Base-by-base conservation (phyloP, 2,113 vertebrate genomes). In the Percina caprodes region DNA sequence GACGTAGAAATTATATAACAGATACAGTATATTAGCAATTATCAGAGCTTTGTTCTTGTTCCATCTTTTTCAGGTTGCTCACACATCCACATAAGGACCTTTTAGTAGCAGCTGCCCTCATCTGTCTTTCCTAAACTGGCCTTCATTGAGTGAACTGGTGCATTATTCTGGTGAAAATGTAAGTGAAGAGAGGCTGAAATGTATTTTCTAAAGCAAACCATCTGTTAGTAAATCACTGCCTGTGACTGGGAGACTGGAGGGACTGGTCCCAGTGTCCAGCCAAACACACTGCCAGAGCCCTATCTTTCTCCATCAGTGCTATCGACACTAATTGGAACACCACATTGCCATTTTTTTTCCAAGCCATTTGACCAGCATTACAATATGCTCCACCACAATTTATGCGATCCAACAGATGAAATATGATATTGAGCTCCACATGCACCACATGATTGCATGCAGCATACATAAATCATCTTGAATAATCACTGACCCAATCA, bases 401-500 rank as follows among this genome's bases (percentile, higher is more conserved):
- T 70, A 35, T 70, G 65, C 75, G 78, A 79, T 82, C 60, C 84
- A 83, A 83, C 73, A 48, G 33, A 73, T 79, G 30, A 86, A 89
- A 82, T 70, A 85, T 58, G 80, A 61, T 49, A 69, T 52, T 4
- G 52, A 67, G 77, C 67, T 49, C 58, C 42, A 46, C 8, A 42
- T 42, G 82, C 63, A 70, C 70, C 63, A 61, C 71, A 58, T 90
- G 82, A 86, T 80, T 88, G 77, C 71, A 56, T 21, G 58, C 75
- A 67, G 62, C 62, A 26, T 23, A 72, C 58, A 80, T 82, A 85
- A 86, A 83, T 83, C 84, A 80, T 66, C 66, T 60, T 74, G 69
- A 91, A 77, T 77, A 84, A 82, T 87, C 80, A 77, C 61, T 77
- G 70, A 83, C 71, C 73, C 68, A 85, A 77, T 89, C 85, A 79